phyloP scores from a whole-genome alignment of 1,140 invertebrate genomes.

The Listronotus bonariensis region DNA sequence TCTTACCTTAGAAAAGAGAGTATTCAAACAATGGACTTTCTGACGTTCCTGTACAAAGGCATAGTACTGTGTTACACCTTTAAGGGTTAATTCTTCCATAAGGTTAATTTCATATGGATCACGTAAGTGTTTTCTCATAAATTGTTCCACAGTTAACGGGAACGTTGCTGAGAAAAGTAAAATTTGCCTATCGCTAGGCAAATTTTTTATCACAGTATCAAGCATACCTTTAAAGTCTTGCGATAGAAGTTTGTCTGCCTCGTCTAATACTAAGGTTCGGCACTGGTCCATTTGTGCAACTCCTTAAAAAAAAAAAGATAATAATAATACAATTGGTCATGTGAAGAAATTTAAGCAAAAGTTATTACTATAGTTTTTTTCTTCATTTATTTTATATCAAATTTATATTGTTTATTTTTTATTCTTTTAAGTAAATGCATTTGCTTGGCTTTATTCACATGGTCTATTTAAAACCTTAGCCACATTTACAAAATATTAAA shows the following conservation, averaged over 20 bases:
- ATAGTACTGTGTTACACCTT: conserved; percentile 99
- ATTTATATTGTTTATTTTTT: too few relatives aligned
- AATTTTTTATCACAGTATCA: conserved; percentile 87
- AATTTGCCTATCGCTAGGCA: conserved; percentile 96
- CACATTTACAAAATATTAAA: too few relatives aligned
- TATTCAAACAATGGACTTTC: conserved; percentile 99
- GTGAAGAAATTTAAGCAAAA: too few relatives aligned
- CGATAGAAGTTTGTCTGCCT: conserved; percentile 98
- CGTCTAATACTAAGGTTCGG: conserved; percentile 96
- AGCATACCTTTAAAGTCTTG: conserved; percentile 98
- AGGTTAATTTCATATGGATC: conserved; percentile 99
- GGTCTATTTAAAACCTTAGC: too few relatives aligned
- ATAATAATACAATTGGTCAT: too few relatives aligned
- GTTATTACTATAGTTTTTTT: too few relatives aligned
- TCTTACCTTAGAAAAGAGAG: conserved; percentile 95
- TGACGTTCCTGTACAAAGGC: conserved; percentile 99
- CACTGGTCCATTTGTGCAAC: conserved; percentile 96
- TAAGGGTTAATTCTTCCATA: conserved; percentile 99
- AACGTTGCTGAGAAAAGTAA: conserved; percentile 99
- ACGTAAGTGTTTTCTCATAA: conserved; percentile 96
- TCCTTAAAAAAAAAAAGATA: conserved; percentile 51
- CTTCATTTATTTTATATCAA: too few relatives aligned
- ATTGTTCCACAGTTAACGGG: conserved; percentile 98
- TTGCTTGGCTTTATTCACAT: too few relatives aligned
- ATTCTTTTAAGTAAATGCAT: too few relatives aligned